Conservation (phyloP, 2,888 invertebrate species). For the Drosophila tripunctata region DNA sequence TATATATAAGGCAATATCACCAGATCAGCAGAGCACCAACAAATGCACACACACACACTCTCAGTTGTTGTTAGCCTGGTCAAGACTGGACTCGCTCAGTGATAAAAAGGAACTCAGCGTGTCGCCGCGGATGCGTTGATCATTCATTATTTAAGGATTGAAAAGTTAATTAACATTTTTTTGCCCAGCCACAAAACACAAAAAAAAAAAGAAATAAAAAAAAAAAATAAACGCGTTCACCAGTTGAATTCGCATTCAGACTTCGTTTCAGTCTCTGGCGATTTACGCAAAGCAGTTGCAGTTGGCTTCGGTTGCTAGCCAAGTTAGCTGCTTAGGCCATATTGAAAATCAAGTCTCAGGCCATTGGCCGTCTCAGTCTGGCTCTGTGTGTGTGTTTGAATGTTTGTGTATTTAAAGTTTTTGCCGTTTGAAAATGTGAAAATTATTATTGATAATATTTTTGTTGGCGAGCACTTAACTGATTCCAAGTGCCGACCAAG, state of each 20-base stretch:
- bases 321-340: conserved; percentile 56
- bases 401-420: conserved; percentile 43
- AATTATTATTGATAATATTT: conserved; percentile 76
- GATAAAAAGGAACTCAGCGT: conserved; percentile 84
- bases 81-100: conserved; percentile 55
- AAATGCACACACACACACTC: conserved; percentile 25
- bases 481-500: conserved; percentile 34
- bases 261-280: conserved; percentile 30
- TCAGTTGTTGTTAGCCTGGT: conserved; percentile 23
- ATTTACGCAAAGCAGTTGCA: conserved; percentile 70
- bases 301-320: conserved; percentile 43
- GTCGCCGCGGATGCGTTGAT: conserved; percentile 84
- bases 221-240: conserved; percentile 27
- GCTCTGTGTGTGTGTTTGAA: neutral
- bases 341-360: conserved; percentile 44
- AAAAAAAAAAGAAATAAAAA: conserved; percentile 17
- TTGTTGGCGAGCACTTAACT: conserved; percentile 59
- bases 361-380: conserved; percentile 17
- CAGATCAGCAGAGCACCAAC: conserved; percentile 54
- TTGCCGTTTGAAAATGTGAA: conserved; percentile 58
- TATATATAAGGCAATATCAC: conserved; percentile 82
- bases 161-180: conserved; percentile 85
- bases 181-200: conserved; percentile 69
- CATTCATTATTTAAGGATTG: conserved; percentile 85
- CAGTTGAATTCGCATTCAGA: neutral